Conservation (phyloP, 2,888 invertebrate genomes). For the Perizoma affinitatum region DNA sequence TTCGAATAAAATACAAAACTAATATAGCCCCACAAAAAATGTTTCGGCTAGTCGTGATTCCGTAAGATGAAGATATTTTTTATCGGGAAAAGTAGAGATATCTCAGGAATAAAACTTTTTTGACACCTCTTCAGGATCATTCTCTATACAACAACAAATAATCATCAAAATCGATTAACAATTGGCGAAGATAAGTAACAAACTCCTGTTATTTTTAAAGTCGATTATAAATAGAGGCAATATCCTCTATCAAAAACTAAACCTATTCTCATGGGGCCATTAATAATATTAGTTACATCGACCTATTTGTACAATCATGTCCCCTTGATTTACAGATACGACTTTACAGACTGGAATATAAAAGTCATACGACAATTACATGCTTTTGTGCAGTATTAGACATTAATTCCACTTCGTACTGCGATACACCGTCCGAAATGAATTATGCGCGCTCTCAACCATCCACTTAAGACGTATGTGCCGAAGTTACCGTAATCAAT, state of each 20-base stretch:
- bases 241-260: slow-evolving; percentile 1
- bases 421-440: slow-evolving; percentile 59
- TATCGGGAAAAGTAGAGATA: no score
- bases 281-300: slow-evolving; percentile 29
- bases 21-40: no score
- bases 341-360: slow-evolving; percentile 53
- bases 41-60: no score
- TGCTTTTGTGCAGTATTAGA: slow-evolving; percentile 67
- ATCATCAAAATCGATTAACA: no score
- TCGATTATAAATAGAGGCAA: not conserved
- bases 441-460: slow-evolving; percentile 64
- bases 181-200: no score
- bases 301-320: slow-evolving; percentile 62
- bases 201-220: no score
- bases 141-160: no score
- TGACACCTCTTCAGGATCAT: no score
- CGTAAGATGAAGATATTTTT: no score
- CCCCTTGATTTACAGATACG: slow-evolving; percentile 65
- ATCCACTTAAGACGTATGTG: slow-evolving; percentile 42
- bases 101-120: no score
- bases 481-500: slow-evolving; percentile 28
- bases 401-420: slow-evolving; percentile 58
- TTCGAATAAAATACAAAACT: no score
- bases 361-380: slow-evolving; percentile 74
- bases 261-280: not conserved